phyloP scores from a whole-genome alignment of 2,113 vertebrate species.

The Crocuta crocuta region DNA sequence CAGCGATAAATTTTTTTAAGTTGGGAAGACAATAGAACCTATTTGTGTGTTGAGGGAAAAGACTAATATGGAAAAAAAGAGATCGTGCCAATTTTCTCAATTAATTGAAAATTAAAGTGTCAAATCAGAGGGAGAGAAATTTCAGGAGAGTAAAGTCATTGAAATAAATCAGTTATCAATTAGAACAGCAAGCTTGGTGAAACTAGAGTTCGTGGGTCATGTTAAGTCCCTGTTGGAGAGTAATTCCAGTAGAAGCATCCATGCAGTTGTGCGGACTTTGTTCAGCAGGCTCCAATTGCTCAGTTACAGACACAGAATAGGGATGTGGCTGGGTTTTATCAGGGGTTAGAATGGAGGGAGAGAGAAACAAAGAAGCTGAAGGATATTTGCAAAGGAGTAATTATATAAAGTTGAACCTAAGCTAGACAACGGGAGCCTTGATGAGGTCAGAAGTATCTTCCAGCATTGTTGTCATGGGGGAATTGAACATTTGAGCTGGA shows the following conservation, averaged over 20 bases:
- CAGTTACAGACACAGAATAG: neutral
- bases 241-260: neutral
- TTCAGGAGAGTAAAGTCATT: neutral
- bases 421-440: neutral
- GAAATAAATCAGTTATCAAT: neutral
- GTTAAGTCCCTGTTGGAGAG: neutral
- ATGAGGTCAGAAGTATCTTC: neutral
- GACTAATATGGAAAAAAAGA: neutral
- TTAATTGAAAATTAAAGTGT: neutral
- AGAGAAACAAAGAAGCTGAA: neutral
- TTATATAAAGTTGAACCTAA: neutral
- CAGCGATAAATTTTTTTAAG: neutral
- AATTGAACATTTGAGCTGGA: neutral
- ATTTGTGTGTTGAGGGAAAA: neutral
- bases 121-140: neutral
- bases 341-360: neutral
- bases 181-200: neutral
- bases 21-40: neutral
- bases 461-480: neutral
- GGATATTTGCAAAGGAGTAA: neutral
- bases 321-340: neutral
- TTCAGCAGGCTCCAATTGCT: neutral
- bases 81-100: neutral
- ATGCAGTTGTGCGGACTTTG: neutral
- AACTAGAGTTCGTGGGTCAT: neutral